These are phyloP conservation scores for Hippocampus barbouri DNA, from an alignment of 2,113 vertebrate species.

Conservation along the genomic window DNA sequence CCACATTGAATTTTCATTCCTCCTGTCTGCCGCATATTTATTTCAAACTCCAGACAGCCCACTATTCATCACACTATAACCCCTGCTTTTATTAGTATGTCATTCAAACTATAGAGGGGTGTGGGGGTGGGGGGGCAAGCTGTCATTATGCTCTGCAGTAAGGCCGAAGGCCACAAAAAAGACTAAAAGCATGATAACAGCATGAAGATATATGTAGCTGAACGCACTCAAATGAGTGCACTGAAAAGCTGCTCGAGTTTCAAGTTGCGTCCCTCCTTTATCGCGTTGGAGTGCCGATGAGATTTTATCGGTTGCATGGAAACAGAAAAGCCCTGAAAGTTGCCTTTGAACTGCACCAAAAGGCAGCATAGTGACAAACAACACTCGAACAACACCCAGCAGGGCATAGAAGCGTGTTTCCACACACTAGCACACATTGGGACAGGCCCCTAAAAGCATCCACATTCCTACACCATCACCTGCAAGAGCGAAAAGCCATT, in stretches of 20 bases:
- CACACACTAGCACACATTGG: conserved; percentile 9
- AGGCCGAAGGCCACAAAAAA: conserved; percentile 16
- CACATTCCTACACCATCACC: conserved; percentile 48
- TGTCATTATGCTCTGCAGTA: conserved; percentile 5
- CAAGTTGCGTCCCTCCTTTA: conserved; percentile 19
- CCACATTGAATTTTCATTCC: conserved; percentile 33
- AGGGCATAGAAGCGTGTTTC: conserved; percentile 1
- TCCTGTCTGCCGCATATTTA: conserved; percentile 40
- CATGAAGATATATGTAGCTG: conserved; percentile 19
- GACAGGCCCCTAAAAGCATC: conserved; percentile 17
- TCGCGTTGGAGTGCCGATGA: conserved; percentile 41
- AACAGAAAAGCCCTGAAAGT: conserved; percentile 41
- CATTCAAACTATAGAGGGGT: conserved; percentile 16
- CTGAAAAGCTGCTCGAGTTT: conserved; percentile 36
- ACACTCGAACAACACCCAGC: conserved; percentile 43
- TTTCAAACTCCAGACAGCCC: conserved; percentile 39
- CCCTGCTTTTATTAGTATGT: conserved; percentile 47
- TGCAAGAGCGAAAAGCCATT: conserved; percentile 53
- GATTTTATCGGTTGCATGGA: conserved; percentile 63
- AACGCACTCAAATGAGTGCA: neutral
- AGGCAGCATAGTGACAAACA: conserved; percentile 40
- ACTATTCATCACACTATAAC: conserved; percentile 38
- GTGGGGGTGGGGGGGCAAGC: conserved; percentile 12
- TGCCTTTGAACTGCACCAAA: conserved; percentile 52
- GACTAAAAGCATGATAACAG: conserved; percentile 5